Conservation (phyloP, 2,797 vertebrate species). For the Octomys mimax region DNA sequence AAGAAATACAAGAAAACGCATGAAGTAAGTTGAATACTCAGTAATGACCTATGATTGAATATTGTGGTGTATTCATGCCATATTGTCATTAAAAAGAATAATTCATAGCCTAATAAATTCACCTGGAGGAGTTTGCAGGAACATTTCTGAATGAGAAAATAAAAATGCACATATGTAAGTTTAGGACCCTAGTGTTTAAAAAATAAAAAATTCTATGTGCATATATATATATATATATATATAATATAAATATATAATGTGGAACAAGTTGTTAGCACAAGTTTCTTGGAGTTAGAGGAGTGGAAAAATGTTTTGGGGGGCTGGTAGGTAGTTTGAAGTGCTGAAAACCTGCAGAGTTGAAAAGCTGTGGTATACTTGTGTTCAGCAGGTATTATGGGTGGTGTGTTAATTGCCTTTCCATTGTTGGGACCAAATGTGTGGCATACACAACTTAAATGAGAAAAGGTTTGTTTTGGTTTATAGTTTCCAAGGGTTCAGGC, state of each 20-base stretch:
- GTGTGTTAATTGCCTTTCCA: neutral
- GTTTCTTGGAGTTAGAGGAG: neutral
- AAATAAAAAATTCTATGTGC: neutral
- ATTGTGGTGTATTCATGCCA: neutral
- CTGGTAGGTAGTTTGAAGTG: neutral
- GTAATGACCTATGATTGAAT: slow-evolving; percentile 14
- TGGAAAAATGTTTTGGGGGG: neutral
- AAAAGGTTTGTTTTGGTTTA: neutral
- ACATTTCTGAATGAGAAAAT: slow-evolving; percentile 13
- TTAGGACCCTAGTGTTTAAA: neutral
- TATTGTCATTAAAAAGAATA: neutral
- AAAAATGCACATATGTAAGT: neutral
- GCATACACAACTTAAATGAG: neutral
- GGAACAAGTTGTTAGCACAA: neutral
- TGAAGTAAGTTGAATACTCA: neutral
- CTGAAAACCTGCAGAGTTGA: neutral
- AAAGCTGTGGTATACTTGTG: neutral
- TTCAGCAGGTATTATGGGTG: neutral
- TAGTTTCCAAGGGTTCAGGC: neutral
- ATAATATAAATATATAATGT: neutral
- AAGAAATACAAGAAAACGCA: neutral
- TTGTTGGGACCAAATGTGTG: neutral
- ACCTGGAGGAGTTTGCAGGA: neutral
- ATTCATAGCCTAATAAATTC: slow-evolving; percentile 9
- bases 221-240: neutral